Conservation (phyloP, 2,113 vertebrate genomes). For the Tetrao urogallus region DNA sequence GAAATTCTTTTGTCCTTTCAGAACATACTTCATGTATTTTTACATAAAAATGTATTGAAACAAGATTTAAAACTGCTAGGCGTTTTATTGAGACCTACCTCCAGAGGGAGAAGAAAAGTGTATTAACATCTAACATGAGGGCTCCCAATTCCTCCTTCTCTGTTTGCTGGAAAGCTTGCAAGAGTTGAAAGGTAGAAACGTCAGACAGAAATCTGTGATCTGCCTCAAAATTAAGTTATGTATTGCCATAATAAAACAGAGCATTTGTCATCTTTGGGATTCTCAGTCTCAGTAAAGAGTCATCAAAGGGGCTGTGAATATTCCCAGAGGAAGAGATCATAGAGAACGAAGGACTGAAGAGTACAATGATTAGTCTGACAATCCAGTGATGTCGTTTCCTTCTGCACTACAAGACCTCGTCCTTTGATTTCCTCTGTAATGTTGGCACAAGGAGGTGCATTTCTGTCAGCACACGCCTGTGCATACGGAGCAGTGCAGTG, state of each 20-base stretch:
- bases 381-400: accelerated
- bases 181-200: constrained; percentile 51
- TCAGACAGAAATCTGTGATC: constrained; percentile 46
- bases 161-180: constrained; percentile 56
- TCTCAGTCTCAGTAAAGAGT: background rate
- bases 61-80: constrained; percentile 53
- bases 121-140: constrained; percentile 63
- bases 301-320: background rate
- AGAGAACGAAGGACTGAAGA: background rate
- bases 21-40: constrained; percentile 40
- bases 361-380: background rate
- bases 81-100: constrained; percentile 38
- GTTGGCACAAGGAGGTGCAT: background rate
- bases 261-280: background rate
- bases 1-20: constrained; percentile 58
- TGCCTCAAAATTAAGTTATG: constrained; percentile 51
- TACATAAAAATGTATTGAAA: constrained; percentile 64
- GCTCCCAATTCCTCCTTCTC: constrained; percentile 31
- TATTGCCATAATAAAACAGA: constrained; percentile 12
- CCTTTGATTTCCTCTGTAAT: background rate
- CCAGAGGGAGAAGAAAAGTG: constrained; percentile 55
- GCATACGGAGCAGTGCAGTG: background rate
- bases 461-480: accelerated
- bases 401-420: background rate
- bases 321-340: background rate